Conservation (phyloP, 2,797 vertebrate species). For the Psittacula echo region DNA sequence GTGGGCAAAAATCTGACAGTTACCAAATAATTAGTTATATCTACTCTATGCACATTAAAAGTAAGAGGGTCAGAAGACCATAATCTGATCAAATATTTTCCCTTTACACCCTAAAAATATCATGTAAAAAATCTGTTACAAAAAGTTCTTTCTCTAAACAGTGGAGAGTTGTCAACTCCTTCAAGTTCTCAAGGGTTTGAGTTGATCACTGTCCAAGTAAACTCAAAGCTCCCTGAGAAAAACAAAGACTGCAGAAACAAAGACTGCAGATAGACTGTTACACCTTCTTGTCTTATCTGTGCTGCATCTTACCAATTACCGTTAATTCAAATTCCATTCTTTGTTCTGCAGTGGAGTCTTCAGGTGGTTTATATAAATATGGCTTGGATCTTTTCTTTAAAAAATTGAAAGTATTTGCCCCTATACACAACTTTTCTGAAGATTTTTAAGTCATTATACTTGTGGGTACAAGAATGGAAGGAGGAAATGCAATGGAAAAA, state of each 20-base stretch:
- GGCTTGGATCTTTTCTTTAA: neutral
- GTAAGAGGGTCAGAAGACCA: neutral
- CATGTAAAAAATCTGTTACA: neutral
- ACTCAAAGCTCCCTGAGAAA: neutral
- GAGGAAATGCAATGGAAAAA: neutral
- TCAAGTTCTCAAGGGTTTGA: neutral
- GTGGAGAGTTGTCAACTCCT: neutral
- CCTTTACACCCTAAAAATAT: neutral
- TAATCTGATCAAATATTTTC: neutral
- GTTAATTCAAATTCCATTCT: neutral
- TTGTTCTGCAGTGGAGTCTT: neutral
- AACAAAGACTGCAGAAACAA: neutral
- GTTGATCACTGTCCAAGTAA: neutral
- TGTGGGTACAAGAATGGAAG: neutral
- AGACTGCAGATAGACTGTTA: neutral
- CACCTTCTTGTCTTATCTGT: neutral
- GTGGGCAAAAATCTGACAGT: neutral
- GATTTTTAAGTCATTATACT: neutral
- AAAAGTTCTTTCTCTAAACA: neutral
- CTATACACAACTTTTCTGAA: neutral
- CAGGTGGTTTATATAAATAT: neutral
- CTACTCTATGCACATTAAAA: neutral
- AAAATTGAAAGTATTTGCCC: neutral
- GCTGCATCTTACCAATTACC: neutral
- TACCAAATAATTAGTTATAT: conserved; percentile 17